These are phyloP conservation scores for Bettongia penicillata DNA, from an alignment of 2,113 vertebrate genomes.

Conservation along the genomic window DNA sequence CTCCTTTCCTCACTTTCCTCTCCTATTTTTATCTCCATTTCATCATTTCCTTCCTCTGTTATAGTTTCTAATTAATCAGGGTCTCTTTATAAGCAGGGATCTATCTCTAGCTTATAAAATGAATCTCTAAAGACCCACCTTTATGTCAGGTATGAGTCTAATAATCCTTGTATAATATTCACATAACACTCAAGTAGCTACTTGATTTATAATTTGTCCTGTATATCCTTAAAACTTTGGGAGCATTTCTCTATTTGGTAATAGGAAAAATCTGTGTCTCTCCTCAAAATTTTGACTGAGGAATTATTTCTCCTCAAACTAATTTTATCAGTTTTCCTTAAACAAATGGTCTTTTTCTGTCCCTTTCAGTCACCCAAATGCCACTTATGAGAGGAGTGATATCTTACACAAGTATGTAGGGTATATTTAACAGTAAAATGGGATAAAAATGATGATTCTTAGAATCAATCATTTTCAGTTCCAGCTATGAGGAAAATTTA, in stretches of 20 bases:
- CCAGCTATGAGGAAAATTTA: background rate
- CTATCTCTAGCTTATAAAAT: background rate
- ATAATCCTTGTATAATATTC: background rate
- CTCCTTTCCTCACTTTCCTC: background rate
- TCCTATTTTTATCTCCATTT: background rate
- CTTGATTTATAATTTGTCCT: background rate
- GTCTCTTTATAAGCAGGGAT: background rate
- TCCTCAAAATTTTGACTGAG: background rate
- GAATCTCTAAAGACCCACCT: background rate
- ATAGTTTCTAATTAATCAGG: background rate
- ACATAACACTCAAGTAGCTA: background rate
- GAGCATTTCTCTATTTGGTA: background rate
- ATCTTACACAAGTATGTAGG: background rate
- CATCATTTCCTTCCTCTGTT: background rate
- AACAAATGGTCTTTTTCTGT: background rate
- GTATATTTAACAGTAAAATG: background rate
- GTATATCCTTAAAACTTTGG: background rate
- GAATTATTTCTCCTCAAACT: background rate
- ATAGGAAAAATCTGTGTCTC: background rate
- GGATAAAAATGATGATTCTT: background rate
- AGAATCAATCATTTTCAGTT: background rate
- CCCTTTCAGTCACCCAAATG: background rate
- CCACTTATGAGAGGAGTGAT: background rate
- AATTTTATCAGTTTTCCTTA: background rate
- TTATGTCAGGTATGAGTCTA: background rate